Evolutionary conservation across 2,113 vertebrate species (phyloP).

Genomic region (Rhegmatorhina hoffmannsi): DNA sequence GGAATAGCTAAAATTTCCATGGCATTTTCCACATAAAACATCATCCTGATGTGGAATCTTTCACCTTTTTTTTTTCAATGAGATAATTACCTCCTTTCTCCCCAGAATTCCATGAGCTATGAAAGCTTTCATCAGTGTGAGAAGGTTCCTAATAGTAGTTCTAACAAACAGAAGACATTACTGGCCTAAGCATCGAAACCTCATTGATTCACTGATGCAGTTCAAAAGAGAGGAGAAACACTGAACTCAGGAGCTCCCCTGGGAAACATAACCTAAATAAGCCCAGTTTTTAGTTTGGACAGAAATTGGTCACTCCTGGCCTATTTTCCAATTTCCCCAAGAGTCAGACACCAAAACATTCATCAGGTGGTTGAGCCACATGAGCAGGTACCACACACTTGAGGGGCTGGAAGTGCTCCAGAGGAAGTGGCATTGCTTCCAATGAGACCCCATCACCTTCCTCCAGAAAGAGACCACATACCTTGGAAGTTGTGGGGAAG

Average conservation of each 20-base stretch:
- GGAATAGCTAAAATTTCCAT: neutral
- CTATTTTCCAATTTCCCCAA: neutral
- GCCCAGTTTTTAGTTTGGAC: neutral
- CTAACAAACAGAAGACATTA: neutral
- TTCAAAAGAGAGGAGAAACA: neutral
- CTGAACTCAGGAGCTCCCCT: neutral
- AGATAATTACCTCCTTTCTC: neutral
- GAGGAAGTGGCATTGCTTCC: neutral
- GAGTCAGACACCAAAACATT: neutral
- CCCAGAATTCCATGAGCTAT: neutral
- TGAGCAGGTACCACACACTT: accelerated
- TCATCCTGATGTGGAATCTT: neutral
- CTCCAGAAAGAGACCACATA: accelerated
- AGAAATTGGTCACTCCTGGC: neutral
- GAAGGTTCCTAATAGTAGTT: neutral
- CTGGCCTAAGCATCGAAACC: neutral
- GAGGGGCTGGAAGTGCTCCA: neutral
- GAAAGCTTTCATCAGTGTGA: neutral
- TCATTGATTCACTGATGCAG: neutral
- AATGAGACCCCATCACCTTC: neutral
- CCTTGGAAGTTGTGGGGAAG: neutral
- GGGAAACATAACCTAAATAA: neutral
- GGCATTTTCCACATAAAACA: neutral
- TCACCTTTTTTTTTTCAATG: neutral
- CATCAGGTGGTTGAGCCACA: neutral